Conservation (phyloP, 2,113 vertebrate genomes). For the Hippopotamus amphibius region DNA sequence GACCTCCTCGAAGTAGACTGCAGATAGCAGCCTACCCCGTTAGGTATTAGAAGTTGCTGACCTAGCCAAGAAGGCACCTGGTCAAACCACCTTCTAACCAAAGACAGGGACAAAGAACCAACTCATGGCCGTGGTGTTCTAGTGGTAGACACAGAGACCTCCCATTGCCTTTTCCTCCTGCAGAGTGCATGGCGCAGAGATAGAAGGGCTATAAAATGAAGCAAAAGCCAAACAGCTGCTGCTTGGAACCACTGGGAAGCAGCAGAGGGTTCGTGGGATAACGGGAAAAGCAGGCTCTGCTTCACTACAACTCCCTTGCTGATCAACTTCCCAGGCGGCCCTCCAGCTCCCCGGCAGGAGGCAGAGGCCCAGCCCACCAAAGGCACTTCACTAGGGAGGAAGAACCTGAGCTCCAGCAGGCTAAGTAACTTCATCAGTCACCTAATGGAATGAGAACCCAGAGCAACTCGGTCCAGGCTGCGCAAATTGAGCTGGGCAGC, state of each 20-base stretch:
- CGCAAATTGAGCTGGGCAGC: conserved; percentile 77
- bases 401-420: conserved; percentile 54
- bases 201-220: neutral
- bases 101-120: conserved; percentile 5
- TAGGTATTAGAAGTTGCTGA: conserved; percentile 24
- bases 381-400: neutral
- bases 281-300: neutral
- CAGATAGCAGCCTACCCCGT: neutral
- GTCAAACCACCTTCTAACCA: neutral
- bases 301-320: neutral
- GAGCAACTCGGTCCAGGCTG: conserved; percentile 73
- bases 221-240: neutral
- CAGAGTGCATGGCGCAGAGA: neutral
- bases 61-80: neutral
- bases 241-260: neutral
- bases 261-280: neutral
- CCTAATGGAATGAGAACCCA: conserved; percentile 82
- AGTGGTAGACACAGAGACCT: neutral
- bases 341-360: neutral
- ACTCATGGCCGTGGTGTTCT: neutral
- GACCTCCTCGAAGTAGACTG: neutral
- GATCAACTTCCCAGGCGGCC: neutral
- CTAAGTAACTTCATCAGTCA: conserved; percentile 77
- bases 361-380: neutral
- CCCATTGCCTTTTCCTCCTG: neutral